Evolutionary conservation across 2,797 vertebrate genomes (phyloP).

Genomic region (Argyrosomus regius): DNA sequence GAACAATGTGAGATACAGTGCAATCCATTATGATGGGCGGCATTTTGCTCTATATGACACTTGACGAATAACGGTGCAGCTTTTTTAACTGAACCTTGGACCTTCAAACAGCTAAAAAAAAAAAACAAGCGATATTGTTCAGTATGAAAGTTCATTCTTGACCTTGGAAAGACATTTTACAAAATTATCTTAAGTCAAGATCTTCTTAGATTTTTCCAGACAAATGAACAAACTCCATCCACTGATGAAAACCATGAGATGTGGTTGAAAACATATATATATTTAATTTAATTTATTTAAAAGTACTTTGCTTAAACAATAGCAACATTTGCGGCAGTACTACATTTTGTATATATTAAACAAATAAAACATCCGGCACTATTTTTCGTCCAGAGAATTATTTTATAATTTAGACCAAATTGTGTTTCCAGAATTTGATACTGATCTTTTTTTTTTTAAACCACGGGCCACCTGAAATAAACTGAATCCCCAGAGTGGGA

Average conservation of each 20-base stretch:
- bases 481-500: conserved; percentile 83
- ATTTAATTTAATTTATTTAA: too few relatives aligned
- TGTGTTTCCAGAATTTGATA: not conserved
- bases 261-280: not conserved
- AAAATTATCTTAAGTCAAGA: not conserved
- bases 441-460: conserved; percentile 69
- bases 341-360: not conserved
- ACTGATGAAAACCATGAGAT: too few relatives aligned
- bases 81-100: conserved; percentile 13
- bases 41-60: conserved; percentile 4
- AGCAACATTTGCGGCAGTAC: not conserved
- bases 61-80: conserved; percentile 4
- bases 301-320: not conserved
- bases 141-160: conserved; percentile 12
- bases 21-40: not conserved
- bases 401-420: not conserved
- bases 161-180: conserved; percentile 2
- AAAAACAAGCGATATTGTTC: not conserved
- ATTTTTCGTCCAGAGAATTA: not conserved
- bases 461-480: conserved; percentile 83
- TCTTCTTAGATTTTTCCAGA: not conserved
- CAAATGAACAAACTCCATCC: not conserved
- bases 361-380: not conserved
- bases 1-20: conserved; percentile 55
- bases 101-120: not conserved